Base-by-base conservation (phyloP, 2,888 invertebrate genomes). In the Xylocampa areola region DNA sequence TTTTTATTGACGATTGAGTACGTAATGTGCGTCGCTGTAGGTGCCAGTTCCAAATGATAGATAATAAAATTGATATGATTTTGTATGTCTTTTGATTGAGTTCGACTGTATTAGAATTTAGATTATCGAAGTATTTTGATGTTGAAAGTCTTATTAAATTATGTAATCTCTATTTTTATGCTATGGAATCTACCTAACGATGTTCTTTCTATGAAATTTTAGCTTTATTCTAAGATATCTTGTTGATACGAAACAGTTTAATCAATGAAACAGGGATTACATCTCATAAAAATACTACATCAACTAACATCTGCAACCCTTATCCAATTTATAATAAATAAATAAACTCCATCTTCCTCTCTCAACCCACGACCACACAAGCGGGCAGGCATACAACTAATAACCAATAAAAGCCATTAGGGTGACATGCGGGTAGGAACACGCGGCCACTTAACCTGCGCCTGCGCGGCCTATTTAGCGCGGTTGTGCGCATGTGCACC, bases 371-470 rank as follows among this genome's bases (percentile, higher is more conserved):
- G 45, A 41, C 40, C 70, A 49, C 70, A 49, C 55, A 50, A 4
- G 37, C 27, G 13, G 43, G 40, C 17, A 36, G 47, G 11, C 16
- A 8, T 23, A 27, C 35, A 50, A 21, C 47, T 51, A 57, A 58
- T 58, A 67, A 66, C 43, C 44, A 67, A 71, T 67, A 67, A 59
- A 66, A 67, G 44, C 49, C 44, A 71, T 52, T 49, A 59, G 33
- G 21, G 49, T 39, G 47, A 60, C 73, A 65, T 39, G 53, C 53
- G 4, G 33, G 58, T 60, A 33, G 30, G 55, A 45, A 66, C 73
- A 75, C 49, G 60, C 48, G 39, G 41, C 40, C 73, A 63, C 45
- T 77, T 72, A 77, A 68, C 75, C 77, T 54, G 45, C 66, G 60
- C 50, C 37, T 30, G 73, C 60, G 47, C 41, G 44, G 53, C 23